A percentile compares a stretch with the other conserved stretches of the same genome.
phyloP scores from a whole-genome alignment of 2,113 vertebrate genomes.

The Orcinus orca region DNA sequence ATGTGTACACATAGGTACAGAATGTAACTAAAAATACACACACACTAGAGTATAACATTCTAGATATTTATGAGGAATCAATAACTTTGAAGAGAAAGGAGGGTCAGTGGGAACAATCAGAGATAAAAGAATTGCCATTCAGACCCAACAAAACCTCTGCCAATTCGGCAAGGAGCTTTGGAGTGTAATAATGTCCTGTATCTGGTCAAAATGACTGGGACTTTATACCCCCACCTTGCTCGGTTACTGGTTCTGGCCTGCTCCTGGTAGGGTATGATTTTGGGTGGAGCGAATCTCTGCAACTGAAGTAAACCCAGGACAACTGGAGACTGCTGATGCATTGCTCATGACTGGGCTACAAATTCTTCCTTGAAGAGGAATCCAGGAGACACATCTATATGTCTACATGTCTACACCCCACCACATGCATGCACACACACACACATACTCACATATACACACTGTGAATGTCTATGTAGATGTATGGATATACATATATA shows the following conservation, averaged over 20 bases:
- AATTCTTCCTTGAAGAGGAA: neutral
- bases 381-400: neutral
- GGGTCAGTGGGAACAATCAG: neutral
- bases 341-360: neutral
- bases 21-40: neutral
- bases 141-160: neutral
- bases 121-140: neutral
- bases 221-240: neutral
- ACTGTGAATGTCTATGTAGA: neutral
- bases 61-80: neutral
- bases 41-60: neutral
- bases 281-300: neutral
- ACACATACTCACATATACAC: neutral
- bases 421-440: neutral
- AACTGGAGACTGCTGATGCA: neutral
- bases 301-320: neutral
- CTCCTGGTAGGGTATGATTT: neutral
- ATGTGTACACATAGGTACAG: neutral
- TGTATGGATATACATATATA: neutral
- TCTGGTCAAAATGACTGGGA: neutral
- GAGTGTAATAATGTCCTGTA: neutral
- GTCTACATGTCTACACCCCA: fast-evolving
- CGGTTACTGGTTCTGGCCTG: neutral
- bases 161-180: neutral
- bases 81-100: neutral